Percentiles rank a stretch among this genome's conserved stretches.
phyloP scores from a whole-genome alignment of 2,888 invertebrate genomes.

The Oeneis ivallda region DNA sequence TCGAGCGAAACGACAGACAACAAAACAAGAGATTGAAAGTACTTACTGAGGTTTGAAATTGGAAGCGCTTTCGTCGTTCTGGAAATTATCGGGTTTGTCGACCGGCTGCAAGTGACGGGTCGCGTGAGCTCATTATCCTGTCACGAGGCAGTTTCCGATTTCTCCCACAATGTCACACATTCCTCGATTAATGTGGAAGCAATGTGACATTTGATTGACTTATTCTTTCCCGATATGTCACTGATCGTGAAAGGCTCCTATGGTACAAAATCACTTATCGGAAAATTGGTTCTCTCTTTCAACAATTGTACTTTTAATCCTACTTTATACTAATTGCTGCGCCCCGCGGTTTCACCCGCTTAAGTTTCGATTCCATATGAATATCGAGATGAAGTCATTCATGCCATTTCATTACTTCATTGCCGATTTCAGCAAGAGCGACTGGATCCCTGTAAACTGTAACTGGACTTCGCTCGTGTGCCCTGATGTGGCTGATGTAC shows the following conservation, averaged over 20 bases:
- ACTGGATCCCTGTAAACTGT: too few relatives aligned
- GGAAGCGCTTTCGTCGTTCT: constrained; percentile 71
- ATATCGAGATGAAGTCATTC: too few relatives aligned
- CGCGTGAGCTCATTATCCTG: constrained; percentile 68
- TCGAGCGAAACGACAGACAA: constrained; percentile 41
- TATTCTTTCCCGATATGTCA: constrained; percentile 4
- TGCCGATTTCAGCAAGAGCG: too few relatives aligned
- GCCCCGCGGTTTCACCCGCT: too few relatives aligned
- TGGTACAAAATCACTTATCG: neutral
- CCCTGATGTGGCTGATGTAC: too few relatives aligned
- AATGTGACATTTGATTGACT: constrained; percentile 31
- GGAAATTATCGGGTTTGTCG: constrained; percentile 72
- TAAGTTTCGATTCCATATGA: too few relatives aligned
- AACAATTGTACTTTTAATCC: neutral
- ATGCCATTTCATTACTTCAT: too few relatives aligned
- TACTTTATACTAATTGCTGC: too few relatives aligned
- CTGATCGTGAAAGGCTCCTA: neutral
- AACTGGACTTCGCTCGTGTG: too few relatives aligned
- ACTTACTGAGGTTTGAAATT: constrained; percentile 76
- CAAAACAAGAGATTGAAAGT: constrained; percentile 64
- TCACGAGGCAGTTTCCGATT: constrained; percentile 49
- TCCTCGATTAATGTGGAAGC: constrained; percentile 28
- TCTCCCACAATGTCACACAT: constrained; percentile 31
- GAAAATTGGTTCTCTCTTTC: neutral
- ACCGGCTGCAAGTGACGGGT: constrained; percentile 52